Conservation (phyloP, 2,113 vertebrate genomes). For the Furnarius figulus region DNA sequence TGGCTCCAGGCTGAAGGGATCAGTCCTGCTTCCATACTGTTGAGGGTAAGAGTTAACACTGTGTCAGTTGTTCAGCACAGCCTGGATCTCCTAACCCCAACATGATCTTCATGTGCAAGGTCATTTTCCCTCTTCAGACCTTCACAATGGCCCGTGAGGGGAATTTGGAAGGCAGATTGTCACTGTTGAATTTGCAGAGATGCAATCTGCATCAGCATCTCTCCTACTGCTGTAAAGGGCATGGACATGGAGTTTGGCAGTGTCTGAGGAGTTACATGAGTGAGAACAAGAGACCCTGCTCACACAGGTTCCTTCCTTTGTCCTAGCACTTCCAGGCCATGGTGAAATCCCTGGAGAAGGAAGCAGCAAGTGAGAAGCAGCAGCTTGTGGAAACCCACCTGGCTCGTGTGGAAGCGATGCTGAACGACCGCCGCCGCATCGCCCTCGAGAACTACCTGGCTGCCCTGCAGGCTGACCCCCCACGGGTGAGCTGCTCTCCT, state of each 20-base stretch:
- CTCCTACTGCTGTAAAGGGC: background rate
- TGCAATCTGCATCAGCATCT: background rate
- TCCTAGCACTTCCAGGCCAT: conserved; percentile 93
- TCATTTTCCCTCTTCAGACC: background rate
- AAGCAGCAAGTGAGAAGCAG: conserved; percentile 96
- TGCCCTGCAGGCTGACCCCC: conserved; percentile 91
- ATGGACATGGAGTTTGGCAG: background rate
- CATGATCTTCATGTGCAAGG: background rate
- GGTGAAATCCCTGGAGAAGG: conserved; percentile 95
- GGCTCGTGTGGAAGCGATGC: conserved; percentile 94
- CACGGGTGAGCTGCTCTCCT: conserved; percentile 73
- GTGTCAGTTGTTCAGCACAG: background rate
- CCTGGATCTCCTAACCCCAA: background rate
- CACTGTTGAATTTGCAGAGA: background rate
- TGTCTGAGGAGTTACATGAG: background rate
- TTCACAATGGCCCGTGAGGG: background rate
- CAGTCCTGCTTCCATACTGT: background rate
- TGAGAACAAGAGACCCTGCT: background rate
- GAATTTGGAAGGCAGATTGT: background rate
- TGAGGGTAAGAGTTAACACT: background rate
- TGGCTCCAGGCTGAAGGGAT: background rate
- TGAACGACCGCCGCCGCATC: conserved; percentile 92
- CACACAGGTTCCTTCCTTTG: background rate
- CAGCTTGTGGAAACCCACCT: conserved; percentile 97
- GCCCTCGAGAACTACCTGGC: conserved; percentile 95